phyloP scores from a whole-genome alignment of 2,797 vertebrate genomes.

The Phylloscopus collybita region DNA sequence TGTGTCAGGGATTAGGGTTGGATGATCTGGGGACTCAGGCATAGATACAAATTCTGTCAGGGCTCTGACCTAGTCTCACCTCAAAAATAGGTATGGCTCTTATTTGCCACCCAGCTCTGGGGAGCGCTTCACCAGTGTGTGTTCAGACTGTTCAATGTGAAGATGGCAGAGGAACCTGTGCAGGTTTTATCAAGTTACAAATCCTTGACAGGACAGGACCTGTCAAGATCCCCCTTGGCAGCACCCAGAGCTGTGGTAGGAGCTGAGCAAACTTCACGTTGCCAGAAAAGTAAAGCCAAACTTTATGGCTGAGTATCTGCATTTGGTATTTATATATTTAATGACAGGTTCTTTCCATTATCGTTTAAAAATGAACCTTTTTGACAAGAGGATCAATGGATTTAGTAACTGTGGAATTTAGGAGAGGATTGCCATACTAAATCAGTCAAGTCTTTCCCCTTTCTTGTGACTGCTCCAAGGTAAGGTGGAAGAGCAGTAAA shows the following conservation, averaged over 20 bases:
- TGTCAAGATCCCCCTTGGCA: not conserved
- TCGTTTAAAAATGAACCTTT: not conserved
- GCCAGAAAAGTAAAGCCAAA: not conserved
- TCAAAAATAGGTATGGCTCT: not conserved
- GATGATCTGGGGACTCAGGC: not conserved
- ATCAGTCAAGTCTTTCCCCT: not conserved
- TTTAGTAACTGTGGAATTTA: not conserved
- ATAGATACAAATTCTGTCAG: not conserved
- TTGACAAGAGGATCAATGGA: not conserved
- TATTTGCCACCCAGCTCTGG: not conserved
- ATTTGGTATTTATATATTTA: not conserved
- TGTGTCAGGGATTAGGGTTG: not conserved
- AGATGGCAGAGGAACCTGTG: not conserved
- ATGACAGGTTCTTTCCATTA: not conserved
- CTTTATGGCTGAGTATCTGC: not conserved
- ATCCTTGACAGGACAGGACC: not conserved
- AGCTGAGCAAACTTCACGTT: not conserved
- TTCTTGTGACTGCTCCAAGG: not conserved
- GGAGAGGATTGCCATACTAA: not conserved
- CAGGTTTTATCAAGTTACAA: not conserved
- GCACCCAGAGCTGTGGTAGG: not conserved
- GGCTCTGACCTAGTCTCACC: not conserved
- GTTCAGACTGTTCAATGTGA: not conserved
- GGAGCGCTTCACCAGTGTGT: not conserved
- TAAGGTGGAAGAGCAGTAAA: not conserved